Conservation (phyloP, 2,797 vertebrate species). For the Coendou prehensilis region DNA sequence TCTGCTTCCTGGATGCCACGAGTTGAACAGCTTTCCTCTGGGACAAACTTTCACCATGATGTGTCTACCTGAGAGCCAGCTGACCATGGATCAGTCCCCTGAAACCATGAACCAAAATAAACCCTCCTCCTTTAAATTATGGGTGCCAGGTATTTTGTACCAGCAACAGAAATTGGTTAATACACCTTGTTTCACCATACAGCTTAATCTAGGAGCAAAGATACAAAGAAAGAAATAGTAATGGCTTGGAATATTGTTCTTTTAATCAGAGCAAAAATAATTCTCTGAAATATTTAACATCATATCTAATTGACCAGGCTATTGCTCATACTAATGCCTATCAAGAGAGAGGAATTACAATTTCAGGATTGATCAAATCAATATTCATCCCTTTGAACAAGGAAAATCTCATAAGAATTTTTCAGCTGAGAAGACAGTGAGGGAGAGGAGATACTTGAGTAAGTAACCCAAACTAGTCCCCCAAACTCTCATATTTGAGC, state of each 20-base stretch:
- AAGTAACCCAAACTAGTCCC: background rate
- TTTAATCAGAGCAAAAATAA: background rate
- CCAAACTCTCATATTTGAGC: background rate
- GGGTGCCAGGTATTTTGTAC: background rate
- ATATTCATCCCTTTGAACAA: background rate
- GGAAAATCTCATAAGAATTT: background rate
- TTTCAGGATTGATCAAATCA: background rate
- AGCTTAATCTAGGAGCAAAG: background rate
- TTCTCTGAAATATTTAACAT: background rate
- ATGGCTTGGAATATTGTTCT: background rate
- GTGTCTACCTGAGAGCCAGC: background rate
- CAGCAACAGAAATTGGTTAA: background rate
- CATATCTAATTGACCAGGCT: background rate
- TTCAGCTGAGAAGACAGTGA: background rate
- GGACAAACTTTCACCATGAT: background rate
- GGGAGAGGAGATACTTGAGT: background rate
- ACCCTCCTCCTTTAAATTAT: background rate
- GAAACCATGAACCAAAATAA: background rate
- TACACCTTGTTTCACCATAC: background rate
- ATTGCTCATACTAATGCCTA: background rate
- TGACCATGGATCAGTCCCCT: background rate
- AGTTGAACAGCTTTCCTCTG: background rate
- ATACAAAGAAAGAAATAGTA: background rate
- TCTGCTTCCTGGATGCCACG: background rate
- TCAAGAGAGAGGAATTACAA: background rate